These are phyloP conservation scores for Sinocyclocheilus anophthalmus DNA, from an alignment of 2,113 vertebrate species.

Conservation along the genomic window DNA sequence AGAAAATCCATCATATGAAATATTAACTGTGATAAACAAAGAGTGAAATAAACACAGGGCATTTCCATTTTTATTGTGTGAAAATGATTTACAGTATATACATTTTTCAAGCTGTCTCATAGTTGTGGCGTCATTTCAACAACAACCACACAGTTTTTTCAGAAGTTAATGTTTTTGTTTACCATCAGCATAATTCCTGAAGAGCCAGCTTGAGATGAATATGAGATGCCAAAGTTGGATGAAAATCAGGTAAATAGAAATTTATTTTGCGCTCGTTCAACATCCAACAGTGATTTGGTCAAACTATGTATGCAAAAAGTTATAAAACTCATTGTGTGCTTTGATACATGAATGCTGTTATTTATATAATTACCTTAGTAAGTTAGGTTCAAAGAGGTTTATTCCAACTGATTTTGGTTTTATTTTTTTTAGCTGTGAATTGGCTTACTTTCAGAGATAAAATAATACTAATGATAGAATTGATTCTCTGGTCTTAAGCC, in stretches of 20 bases:
- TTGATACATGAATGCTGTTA: no score
- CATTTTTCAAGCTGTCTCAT: background rate
- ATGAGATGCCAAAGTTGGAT: background rate
- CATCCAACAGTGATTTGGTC: background rate
- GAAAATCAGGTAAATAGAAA: background rate
- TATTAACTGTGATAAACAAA: background rate
- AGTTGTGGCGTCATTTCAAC: background rate
- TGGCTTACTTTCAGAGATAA: background rate
- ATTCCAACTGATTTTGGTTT: no score
- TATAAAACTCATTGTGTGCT: no score
- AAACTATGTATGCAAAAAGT: background rate
- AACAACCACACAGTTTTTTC: background rate
- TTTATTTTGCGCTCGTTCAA: background rate
- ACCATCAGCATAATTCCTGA: background rate
- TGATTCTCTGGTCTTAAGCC: background rate
- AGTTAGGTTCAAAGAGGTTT: no score
- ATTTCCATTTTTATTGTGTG: background rate
- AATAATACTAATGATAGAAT: background rate
- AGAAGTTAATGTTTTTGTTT: background rate
- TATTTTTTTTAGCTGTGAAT: background rate
- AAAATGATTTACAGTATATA: background rate
- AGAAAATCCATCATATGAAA: background rate
- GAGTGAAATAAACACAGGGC: background rate
- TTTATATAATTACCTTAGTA: no score
- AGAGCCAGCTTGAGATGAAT: background rate